Percentiles rank a stretch among this genome's conserved stretches.
Evolutionary conservation across 2,888 invertebrate genomes (phyloP).

Genomic region (Perithous albicinctus): DNA sequence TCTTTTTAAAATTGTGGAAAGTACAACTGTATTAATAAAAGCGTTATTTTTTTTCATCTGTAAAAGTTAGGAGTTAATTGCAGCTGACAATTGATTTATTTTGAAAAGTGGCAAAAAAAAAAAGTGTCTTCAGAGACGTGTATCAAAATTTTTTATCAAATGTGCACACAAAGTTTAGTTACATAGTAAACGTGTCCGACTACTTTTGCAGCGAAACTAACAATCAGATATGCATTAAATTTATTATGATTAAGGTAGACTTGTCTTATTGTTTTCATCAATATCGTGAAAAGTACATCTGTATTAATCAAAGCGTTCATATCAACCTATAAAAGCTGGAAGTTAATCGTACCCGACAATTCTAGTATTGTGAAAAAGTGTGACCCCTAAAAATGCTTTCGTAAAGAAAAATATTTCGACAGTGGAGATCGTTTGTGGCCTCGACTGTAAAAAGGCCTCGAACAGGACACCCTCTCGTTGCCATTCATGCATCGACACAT

Average conservation of each 20-base stretch:
- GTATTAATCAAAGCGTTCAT: background rate
- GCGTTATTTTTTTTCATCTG: background rate
- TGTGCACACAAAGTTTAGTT: too few relatives aligned
- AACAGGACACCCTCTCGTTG: conserved; percentile 2
- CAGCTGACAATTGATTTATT: background rate
- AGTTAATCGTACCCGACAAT: background rate
- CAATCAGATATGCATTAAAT: background rate
- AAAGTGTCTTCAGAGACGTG: too few relatives aligned
- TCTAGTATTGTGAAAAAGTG: background rate
- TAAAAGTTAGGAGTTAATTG: background rate
- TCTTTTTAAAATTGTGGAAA: background rate
- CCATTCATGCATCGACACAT: background rate
- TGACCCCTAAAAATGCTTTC: background rate
- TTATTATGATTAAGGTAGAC: background rate
- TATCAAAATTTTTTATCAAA: too few relatives aligned
- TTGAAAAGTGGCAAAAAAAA: too few relatives aligned
- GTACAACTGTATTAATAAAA: background rate
- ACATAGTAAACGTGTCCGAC: background rate
- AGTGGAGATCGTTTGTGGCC: background rate
- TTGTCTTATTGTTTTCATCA: background rate
- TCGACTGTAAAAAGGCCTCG: background rate
- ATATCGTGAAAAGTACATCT: background rate
- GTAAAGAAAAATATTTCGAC: background rate
- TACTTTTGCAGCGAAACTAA: background rate
- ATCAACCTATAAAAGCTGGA: background rate